A percentile compares a stretch with the other conserved stretches of the same genome.
phyloP scores from a whole-genome alignment of 2,888 invertebrate genomes.

The Atrina japonica region DNA sequence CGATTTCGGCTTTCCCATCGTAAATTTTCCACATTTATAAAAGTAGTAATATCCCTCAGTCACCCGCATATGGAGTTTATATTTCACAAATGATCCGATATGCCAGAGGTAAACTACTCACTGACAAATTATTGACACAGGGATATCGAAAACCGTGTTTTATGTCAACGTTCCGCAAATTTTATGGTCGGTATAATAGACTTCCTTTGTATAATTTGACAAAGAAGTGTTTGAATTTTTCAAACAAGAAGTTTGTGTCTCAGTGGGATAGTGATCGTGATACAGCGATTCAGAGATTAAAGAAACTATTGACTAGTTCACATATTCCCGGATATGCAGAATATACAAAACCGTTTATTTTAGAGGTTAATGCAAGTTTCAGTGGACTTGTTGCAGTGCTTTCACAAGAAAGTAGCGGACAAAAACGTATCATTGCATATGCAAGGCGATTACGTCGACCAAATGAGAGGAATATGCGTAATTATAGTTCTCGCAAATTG shows the following conservation, averaged over 20 bases:
- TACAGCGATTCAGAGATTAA: slow-evolving; percentile 44
- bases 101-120: no score
- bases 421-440: slow-evolving; percentile 44
- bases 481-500: slow-evolving; percentile 34
- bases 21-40: no score
- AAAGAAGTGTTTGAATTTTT: slow-evolving; percentile 9
- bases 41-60: no score
- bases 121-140: no score
- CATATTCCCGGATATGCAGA: slow-evolving; percentile 51
- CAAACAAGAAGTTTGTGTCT: slow-evolving; percentile 11
- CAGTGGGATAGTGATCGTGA: slow-evolving; percentile 37
- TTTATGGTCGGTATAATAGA: no score
- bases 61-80: no score
- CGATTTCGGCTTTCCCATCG: no score
- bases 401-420: slow-evolving; percentile 46
- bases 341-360: slow-evolving; percentile 44
- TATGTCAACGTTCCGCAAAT: no score
- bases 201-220: slow-evolving; percentile 36
- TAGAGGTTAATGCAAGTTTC: slow-evolving; percentile 52
- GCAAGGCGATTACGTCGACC: slow-evolving; percentile 48
- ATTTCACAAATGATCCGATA: no score
- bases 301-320: slow-evolving; percentile 39
- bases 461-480: slow-evolving; percentile 42
- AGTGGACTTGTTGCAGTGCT: slow-evolving; percentile 38
- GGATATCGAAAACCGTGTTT: no score